Evolutionary conservation across 2,888 invertebrate species (phyloP).

Genomic region (Calephelis perditalis): DNA sequence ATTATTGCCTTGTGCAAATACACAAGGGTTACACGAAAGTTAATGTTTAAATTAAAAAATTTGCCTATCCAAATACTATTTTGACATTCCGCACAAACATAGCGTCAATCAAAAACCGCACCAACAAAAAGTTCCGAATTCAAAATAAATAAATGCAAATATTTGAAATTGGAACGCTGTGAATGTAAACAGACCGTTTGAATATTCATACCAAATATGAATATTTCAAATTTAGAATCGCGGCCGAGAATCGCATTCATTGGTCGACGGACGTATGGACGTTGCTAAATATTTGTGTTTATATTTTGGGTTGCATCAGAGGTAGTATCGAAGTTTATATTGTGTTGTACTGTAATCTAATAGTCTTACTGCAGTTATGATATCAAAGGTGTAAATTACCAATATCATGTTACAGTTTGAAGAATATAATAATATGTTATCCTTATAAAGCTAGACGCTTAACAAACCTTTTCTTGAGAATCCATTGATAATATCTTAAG

Average conservation of each 20-base stretch:
- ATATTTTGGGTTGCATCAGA: background rate
- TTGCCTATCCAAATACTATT: slow-evolving; percentile 28
- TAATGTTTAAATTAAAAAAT: slow-evolving; percentile 28
- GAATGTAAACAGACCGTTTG: slow-evolving; percentile 75
- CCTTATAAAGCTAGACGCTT: no score
- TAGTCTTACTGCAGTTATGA: no score
- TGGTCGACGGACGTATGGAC: slow-evolving; percentile 34
- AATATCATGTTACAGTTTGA: no score
- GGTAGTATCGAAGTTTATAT: no score
- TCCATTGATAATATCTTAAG: no score
- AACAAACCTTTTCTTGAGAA: no score
- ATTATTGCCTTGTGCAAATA: background rate
- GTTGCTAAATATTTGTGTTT: background rate
- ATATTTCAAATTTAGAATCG: slow-evolving; percentile 66
- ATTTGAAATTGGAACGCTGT: slow-evolving; percentile 74
- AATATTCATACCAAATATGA: slow-evolving; percentile 76
- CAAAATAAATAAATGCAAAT: slow-evolving; percentile 76
- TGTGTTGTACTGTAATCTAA: no score
- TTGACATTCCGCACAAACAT: slow-evolving; percentile 36
- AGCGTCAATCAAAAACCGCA: slow-evolving; percentile 49
- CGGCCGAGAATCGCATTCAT: slow-evolving; percentile 68
- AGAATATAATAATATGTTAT: no score
- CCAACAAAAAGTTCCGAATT: slow-evolving; percentile 52
- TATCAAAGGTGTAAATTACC: no score
- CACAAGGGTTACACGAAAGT: slow-evolving; percentile 16